phyloP scores from a whole-genome alignment of 2,888 invertebrate genomes.

The Dichetophora obliterata region DNA sequence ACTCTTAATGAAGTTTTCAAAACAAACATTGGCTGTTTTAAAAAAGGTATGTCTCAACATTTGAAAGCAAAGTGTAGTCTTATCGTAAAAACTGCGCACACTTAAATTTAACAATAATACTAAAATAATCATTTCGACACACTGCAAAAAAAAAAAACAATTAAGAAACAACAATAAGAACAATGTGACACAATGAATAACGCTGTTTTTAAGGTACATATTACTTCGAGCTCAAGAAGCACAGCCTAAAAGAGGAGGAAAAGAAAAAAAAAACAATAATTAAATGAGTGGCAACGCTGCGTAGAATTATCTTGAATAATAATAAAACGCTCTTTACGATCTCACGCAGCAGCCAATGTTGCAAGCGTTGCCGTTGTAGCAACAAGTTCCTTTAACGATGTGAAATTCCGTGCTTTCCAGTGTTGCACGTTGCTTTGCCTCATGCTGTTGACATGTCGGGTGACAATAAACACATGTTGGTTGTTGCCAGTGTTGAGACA shows the following conservation, averaged over 20 bases:
- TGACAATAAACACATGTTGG: constrained; percentile 30
- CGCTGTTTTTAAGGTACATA: background rate
- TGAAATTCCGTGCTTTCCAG: background rate
- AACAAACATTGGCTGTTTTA: too few species aligned
- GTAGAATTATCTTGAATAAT: background rate
- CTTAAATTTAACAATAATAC: background rate
- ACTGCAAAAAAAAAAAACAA: background rate
- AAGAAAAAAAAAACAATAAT: background rate
- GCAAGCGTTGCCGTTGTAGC: background rate
- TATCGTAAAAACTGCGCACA: background rate
- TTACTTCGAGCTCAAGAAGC: background rate
- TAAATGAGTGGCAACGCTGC: constrained; percentile 19
- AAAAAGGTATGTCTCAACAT: too few species aligned
- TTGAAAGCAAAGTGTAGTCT: too few species aligned
- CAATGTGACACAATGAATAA: background rate
- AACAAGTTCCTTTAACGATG: background rate
- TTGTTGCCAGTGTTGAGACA: background rate
- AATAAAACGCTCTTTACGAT: constrained; percentile 26
- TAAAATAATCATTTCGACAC: background rate
- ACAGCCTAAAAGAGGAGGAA: background rate
- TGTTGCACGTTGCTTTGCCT: background rate
- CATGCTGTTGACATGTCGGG: constrained; percentile 28
- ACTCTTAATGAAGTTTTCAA: too few species aligned
- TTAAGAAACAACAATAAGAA: background rate
- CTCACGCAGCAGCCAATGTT: constrained; percentile 5